Evolutionary conservation across 2,797 vertebrate species (phyloP).

Genomic region (Centroberyx gerrardi): DNA sequence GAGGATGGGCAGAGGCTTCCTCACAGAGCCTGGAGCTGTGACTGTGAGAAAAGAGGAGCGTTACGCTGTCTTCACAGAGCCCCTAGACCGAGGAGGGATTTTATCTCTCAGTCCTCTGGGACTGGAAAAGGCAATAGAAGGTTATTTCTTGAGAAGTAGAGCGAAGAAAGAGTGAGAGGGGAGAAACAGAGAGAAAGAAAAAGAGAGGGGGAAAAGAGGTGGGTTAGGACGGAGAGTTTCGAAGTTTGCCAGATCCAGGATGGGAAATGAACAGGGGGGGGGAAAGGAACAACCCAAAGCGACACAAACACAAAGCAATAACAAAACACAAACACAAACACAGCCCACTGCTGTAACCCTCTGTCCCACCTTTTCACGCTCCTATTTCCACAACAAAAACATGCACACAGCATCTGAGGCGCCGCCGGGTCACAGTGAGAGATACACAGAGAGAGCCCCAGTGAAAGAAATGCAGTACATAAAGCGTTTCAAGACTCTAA

Average conservation of each 20-base stretch:
- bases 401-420: conserved; percentile 35
- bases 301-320: conserved; percentile 59
- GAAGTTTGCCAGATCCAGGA: conserved; percentile 53
- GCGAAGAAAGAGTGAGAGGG: conserved; percentile 52
- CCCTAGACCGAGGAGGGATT: conserved; percentile 75
- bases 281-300: conserved; percentile 60
- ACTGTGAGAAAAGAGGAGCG: conserved; percentile 75
- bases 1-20: conserved; percentile 69
- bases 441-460: conserved; percentile 37
- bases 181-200: conserved; percentile 15
- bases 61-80: conserved; percentile 78
- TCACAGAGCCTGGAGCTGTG: conserved; percentile 75
- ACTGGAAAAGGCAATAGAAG: conserved; percentile 73
- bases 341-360: conserved; percentile 39
- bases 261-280: conserved; percentile 41
- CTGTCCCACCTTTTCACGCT: conserved; percentile 59
- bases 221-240: conserved; percentile 51
- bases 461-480: conserved; percentile 31
- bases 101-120: conserved; percentile 80
- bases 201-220: conserved; percentile 34
- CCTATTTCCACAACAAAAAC: conserved; percentile 77
- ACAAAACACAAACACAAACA: conserved; percentile 69
- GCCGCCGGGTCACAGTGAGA: conserved; percentile 53
- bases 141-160: conserved; percentile 80
- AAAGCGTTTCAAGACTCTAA: conserved; percentile 44